Evolutionary conservation across 1,140 invertebrate genomes (phyloP), one percentile per base, ranked within the genome.

Genomic region (Hetaerina americana): DNA sequence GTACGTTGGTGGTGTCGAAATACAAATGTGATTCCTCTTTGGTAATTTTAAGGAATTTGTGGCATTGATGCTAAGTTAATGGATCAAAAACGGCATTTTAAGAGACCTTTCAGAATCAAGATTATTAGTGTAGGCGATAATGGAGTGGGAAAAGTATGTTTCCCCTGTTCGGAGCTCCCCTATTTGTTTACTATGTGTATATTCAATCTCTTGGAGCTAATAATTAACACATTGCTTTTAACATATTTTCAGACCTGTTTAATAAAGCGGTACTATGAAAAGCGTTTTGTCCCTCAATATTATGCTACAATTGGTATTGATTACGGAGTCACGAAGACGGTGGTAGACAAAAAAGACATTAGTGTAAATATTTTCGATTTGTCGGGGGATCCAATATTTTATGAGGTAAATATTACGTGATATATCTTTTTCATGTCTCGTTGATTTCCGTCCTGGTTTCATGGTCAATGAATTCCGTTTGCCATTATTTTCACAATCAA

Each of bases 351-450:
- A n/a, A 28, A 27, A 27, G 68, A 69, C 26, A 28, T 69, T 27
- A 27, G 68, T 69, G 68, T 69, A n/a, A 69, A 69, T 69, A 69
- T 69, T n/a, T 69, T 69, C 26, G 68, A 69, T 69, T n/a, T 69
- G 10, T 69, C 68, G 0, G 68, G 68, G 24, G 68, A 69, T 69
- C 68, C 68, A 3, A n/a, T 69, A 27, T 69, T 69, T 27, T 69
- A 69, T 27, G 68, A 69, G 68, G 68, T 69, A 69, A 69, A 25
- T n/a, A n/a, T 57, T 57, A 57, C 40, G 40, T 57, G 40, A 57
- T 57, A 10, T 3, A 18, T 5, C 2, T 57, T 18, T 57, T 10
- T 2, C 40, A n/a, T n/a, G n/a, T n/a, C 40, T 57, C 22, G 40
- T 57, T 1, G 40, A 57, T n/a, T n/a, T n/a, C n/a, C n/a, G n/a